Evolutionary conservation across 2,888 invertebrate genomes (phyloP), one percentile per base, ranked within the genome.

Genomic region (Autographa gamma): DNA sequence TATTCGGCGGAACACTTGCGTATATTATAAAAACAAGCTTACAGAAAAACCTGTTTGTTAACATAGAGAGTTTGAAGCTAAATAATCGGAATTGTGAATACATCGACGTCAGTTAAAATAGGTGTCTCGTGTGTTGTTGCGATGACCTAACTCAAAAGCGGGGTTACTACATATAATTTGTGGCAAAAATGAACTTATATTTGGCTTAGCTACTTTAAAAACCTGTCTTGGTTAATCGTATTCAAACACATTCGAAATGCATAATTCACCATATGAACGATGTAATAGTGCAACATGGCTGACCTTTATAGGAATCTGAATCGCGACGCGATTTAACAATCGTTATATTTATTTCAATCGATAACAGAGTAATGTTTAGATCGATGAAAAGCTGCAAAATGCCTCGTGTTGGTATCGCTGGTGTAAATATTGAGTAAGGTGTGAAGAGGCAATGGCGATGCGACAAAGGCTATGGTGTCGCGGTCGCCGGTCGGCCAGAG

Each of bases 401-500:
- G 71, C 76, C 69, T 62, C 56, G 69, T 74, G 66, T 62, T 62
- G 61, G 64, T 72, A 65, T 65, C 65, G 56, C 64, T 80, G 76
- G 73, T 79, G 76, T 81, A 77, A 79, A 76, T 78, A 74, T 77
- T 80, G 76, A 71, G 84, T 74, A 80, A 82, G 83, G 84, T 84
- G 86, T 82, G 78, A 80, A 81, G 82, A 80, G 83, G 81, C 80
- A 82, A 80, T 79, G 83, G 85, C 79, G 82, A 84, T 84, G 86
- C 82, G 89, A 86, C 87, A 87, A 86, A 86, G 89, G 88, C 86
- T 86, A 86, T 89, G 88, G 90, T 89, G 86, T 86, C 86, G 87
- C 83, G 82, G 87, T 82, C 82, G 48, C n/a, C 48, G 48, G n/a
- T 82, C 82, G 88, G 85, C 80, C 84, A 84, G 86, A 85, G 88